Conservation (phyloP, 1,140 invertebrate genomes). For the Tyrophagus putrescentiae region DNA sequence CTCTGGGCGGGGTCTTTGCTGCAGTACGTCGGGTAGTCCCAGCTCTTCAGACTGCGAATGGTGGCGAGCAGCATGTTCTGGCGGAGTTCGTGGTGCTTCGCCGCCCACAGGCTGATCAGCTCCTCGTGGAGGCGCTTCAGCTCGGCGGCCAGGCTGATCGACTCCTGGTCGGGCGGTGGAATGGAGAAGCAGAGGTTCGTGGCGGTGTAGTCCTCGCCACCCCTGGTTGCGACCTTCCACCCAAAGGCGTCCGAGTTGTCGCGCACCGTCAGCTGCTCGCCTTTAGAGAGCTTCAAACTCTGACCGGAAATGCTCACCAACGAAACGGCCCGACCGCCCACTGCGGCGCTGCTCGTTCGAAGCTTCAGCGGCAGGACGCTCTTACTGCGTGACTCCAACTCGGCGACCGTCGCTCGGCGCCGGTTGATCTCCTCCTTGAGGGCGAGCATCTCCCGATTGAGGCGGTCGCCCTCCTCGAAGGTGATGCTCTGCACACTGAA, state of each 20-base stretch:
- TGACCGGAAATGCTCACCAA: constrained; percentile 67
- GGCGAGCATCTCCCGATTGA: constrained; percentile 84
- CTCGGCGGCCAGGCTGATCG: constrained; percentile 64
- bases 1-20: constrained; percentile 80
- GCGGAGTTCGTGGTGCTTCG: constrained; percentile 77
- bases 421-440: constrained; percentile 76
- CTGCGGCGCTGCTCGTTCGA: constrained; percentile 62
- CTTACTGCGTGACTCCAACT: constrained; percentile 59
- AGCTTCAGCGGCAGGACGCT: constrained; percentile 78
- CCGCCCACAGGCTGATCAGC: constrained; percentile 80
- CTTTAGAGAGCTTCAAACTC: constrained; percentile 54
- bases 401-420: constrained; percentile 63
- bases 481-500: constrained; percentile 85
- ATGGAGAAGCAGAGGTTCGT: constrained; percentile 78
- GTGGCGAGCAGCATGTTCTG: constrained; percentile 98
- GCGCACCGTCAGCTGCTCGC: constrained; percentile 68
- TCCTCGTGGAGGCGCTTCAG: constrained; percentile 72
- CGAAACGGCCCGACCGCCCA: constrained; percentile 65
- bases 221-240: constrained; percentile 56
- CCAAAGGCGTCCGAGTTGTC: constrained; percentile 82
- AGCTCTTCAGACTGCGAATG: constrained; percentile 85
- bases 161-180: constrained; percentile 68
- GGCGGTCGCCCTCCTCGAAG: constrained; percentile 76
- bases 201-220: constrained; percentile 66
- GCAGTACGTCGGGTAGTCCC: constrained; percentile 54